These are phyloP conservation scores for Lycodopsis pacificus DNA, from an alignment of 2,797 vertebrate genomes.

Conservation along the genomic window DNA sequence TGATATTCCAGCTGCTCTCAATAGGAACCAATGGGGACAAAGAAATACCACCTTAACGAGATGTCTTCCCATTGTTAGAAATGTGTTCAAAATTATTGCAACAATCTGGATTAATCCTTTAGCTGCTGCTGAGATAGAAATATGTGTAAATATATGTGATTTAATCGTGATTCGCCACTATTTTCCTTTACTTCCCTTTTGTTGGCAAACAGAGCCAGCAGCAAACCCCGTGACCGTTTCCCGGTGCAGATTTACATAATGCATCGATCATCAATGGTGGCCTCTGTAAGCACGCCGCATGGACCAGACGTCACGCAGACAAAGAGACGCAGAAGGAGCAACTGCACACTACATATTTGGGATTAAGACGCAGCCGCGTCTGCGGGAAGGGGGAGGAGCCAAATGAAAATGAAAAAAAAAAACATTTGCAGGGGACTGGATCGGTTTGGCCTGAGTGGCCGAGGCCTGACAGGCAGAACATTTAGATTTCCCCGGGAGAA, in stretches of 20 bases:
- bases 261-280: constrained; percentile 69
- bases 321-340: constrained; percentile 70
- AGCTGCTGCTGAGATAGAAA: constrained; percentile 20
- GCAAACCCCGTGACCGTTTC: constrained; percentile 52
- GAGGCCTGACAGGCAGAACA: constrained; percentile 74
- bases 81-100: constrained; percentile 23
- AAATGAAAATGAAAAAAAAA: constrained; percentile 67
- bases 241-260: constrained; percentile 70
- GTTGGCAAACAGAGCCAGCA: constrained; percentile 48
- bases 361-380: constrained; percentile 73
- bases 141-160: constrained; percentile 14
- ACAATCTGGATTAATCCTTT: constrained; percentile 13
- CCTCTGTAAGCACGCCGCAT: constrained; percentile 66
- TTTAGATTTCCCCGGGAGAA: constrained; percentile 62
- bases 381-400: constrained; percentile 41
- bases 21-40: constrained; percentile 68
- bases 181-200: constrained; percentile 33
- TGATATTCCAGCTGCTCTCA: constrained; percentile 80
- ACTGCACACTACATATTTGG: constrained; percentile 61
- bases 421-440: constrained; percentile 65
- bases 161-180: constrained; percentile 28
- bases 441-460: constrained; percentile 68
- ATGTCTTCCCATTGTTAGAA: constrained; percentile 34
- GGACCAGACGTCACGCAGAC: constrained; percentile 71
- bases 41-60: constrained; percentile 54